Conservation (phyloP, 2,888 invertebrate genomes). For the Idaea dimidiata region DNA sequence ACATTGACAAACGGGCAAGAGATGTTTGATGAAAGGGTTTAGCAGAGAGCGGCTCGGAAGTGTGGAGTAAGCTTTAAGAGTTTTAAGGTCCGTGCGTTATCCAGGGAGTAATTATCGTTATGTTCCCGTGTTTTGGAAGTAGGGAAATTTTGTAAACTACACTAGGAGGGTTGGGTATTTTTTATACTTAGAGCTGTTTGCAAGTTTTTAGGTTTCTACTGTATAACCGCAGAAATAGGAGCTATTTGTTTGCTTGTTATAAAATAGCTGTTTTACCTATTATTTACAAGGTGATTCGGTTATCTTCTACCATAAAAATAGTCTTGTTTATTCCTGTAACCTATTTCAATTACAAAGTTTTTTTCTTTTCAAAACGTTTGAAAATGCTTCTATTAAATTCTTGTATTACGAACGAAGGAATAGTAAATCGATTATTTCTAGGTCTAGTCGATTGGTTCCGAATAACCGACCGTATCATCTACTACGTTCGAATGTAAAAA, state of each 20-base stretch:
- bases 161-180: not conserved
- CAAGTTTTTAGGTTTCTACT: not conserved
- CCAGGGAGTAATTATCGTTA: slow-evolving; percentile 16
- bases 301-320: too few species aligned
- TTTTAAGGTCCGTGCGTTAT: slow-evolving; percentile 12
- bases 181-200: not conserved
- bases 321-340: too few species aligned
- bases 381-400: not conserved
- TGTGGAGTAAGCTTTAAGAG: not conserved
- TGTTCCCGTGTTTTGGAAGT: not conserved
- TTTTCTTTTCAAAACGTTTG: not conserved
- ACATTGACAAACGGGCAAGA: not conserved
- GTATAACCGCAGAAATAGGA: too few species aligned
- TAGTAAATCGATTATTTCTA: not conserved
- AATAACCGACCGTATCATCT: not conserved
- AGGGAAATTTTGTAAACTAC: not conserved
- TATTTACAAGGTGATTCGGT: too few species aligned
- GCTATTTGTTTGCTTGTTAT: too few species aligned
- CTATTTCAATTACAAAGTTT: not conserved
- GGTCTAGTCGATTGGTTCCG: not conserved
- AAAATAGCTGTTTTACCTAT: too few species aligned
- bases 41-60: not conserved
- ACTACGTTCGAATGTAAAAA: not conserved
- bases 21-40: not conserved
- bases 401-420: not conserved